phyloP scores from a whole-genome alignment of 2,888 invertebrate genomes.

The Conus canariensis region DNA sequence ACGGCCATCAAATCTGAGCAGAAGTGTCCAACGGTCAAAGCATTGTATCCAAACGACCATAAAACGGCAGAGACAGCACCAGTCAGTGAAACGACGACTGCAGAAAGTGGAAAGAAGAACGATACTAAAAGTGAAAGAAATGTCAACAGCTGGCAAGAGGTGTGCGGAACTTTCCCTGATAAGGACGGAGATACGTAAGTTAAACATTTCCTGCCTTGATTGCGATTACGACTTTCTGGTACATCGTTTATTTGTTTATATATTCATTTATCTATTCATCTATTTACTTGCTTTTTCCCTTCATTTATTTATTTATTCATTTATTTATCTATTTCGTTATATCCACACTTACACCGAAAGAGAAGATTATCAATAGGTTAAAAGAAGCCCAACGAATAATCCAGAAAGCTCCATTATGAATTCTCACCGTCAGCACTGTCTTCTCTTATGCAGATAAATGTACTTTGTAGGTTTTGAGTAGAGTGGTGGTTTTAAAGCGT shows the following conservation, averaged over 20 bases:
- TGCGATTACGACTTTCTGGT: too few species aligned
- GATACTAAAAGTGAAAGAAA: neutral
- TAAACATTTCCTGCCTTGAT: neutral
- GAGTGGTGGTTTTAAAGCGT: too few species aligned
- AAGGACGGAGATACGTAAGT: slow-evolving; percentile 22
- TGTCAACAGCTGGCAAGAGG: neutral
- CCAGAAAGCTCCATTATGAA: too few species aligned
- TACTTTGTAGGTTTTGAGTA: too few species aligned
- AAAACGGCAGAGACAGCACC: too few species aligned
- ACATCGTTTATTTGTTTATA: too few species aligned
- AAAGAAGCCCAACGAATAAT: too few species aligned
- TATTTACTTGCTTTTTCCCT: neutral
- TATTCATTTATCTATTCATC: neutral
- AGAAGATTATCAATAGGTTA: too few species aligned
- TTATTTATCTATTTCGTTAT: neutral
- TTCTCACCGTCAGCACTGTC: too few species aligned
- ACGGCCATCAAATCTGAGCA: neutral
- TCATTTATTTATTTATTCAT: neutral
- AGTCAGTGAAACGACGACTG: too few species aligned
- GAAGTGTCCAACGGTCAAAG: neutral
- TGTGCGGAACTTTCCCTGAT: neutral
- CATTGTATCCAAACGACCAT: neutral
- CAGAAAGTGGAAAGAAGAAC: neutral
- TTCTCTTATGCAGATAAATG: too few species aligned
- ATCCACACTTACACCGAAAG: neutral